Conservation (phyloP, 2,113 vertebrate species). For the Aegithalos caudatus region DNA sequence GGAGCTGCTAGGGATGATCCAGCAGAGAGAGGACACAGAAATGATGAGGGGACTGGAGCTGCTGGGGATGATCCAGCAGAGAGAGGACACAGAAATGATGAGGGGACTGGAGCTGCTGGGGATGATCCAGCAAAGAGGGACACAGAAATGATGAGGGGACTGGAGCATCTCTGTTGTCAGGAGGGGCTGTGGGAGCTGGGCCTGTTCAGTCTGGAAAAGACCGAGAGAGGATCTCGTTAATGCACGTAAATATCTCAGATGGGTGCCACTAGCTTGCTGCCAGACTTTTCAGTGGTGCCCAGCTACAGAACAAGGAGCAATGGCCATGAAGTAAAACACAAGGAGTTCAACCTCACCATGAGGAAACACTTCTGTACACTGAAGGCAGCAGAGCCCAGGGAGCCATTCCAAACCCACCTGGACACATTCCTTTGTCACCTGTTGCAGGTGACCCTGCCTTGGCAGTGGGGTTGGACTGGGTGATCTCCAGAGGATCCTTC, state of each 20-base stretch:
- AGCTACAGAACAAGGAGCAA: fast-evolving
- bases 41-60: neutral
- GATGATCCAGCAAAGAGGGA: neutral
- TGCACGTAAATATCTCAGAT: no score
- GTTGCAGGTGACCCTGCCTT: neutral
- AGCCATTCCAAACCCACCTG: neutral
- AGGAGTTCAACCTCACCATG: neutral
- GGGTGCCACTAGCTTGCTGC: neutral
- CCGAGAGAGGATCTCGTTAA: neutral
- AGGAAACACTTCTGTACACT: no score
- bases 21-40: neutral
- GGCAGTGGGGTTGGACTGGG: neutral
- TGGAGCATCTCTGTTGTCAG: neutral
- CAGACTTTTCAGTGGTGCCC: neutral
- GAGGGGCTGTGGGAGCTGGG: no score
- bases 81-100: neutral
- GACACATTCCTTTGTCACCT: neutral
- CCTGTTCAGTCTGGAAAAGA: neutral
- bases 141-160: neutral
- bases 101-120: neutral
- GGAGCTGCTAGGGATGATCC: no score
- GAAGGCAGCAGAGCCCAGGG: neutral
- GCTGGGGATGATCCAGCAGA: no score
- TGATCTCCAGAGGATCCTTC: neutral
- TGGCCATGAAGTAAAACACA: neutral